phyloP scores from a whole-genome alignment of 2,888 invertebrate genomes.

The Epicampocera succincta region DNA sequence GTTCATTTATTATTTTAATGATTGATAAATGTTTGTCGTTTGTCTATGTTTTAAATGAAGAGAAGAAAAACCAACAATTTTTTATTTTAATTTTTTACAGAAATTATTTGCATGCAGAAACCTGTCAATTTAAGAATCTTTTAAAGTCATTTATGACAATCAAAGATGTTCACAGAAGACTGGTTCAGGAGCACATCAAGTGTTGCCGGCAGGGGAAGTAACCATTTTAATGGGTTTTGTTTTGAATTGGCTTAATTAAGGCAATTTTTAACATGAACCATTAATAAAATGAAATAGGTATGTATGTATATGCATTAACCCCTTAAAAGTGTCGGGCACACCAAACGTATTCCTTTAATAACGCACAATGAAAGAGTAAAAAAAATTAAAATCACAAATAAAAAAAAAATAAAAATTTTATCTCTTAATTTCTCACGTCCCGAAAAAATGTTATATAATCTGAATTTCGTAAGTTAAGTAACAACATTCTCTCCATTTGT shows the following conservation, averaged over 20 bases:
- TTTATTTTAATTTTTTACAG: constrained; percentile 1
- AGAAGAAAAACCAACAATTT: background rate
- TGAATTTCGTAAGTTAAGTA: too few species aligned
- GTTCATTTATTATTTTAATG: constrained; percentile 58
- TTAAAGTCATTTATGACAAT: constrained; percentile 60
- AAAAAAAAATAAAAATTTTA: too few species aligned
- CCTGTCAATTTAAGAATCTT: constrained; percentile 60
- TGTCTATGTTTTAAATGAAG: constrained; percentile 46
- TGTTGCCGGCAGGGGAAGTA: constrained; percentile 38
- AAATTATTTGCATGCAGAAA: constrained; percentile 56
- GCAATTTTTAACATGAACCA: constrained; percentile 16
- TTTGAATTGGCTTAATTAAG: constrained; percentile 36
- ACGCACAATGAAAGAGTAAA: too few species aligned
- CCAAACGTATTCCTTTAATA: too few species aligned
- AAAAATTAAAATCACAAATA: too few species aligned
- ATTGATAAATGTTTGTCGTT: constrained; percentile 61
- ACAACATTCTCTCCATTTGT: too few species aligned
- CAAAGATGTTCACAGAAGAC: constrained; percentile 24
- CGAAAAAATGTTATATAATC: too few species aligned
- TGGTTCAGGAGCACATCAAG: background rate
- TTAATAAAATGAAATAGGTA: background rate
- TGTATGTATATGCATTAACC: too few species aligned
- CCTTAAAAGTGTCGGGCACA: too few species aligned
- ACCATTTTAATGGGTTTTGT: constrained; percentile 30
- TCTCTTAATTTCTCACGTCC: too few species aligned